These are phyloP conservation scores for Oenanthe oenanthe DNA, from an alignment of 2,113 vertebrate species.

Conservation along the genomic window DNA sequence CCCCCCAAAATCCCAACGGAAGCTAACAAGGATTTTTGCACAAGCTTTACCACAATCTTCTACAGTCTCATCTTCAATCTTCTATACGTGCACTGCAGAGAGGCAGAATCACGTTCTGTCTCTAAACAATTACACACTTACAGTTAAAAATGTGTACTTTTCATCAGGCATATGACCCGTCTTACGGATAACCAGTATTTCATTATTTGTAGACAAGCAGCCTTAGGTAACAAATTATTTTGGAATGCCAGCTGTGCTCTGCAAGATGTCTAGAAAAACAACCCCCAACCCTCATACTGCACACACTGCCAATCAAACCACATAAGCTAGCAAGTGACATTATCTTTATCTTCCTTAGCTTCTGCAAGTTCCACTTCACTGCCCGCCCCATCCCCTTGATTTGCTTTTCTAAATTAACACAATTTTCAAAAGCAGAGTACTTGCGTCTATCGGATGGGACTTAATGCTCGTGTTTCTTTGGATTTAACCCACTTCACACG, in stretches of 20 bases:
- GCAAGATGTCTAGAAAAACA: neutral
- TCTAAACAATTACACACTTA: neutral
- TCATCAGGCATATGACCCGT: neutral
- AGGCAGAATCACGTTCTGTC: neutral
- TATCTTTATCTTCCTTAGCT: neutral
- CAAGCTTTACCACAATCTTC: neutral
- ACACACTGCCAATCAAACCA: neutral
- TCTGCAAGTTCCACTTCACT: neutral
- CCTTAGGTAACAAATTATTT: neutral
- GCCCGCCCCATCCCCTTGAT: neutral
- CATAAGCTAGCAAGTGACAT: neutral
- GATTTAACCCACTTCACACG: neutral
- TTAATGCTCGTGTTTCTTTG: neutral
- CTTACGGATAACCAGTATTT: neutral
- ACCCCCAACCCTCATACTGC: neutral
- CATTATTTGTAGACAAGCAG: neutral
- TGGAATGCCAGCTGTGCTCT: neutral
- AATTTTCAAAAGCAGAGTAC: neutral
- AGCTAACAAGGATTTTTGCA: neutral
- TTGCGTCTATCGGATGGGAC: neutral
- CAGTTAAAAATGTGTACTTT: neutral
- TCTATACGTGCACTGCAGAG: neutral
- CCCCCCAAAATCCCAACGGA: neutral
- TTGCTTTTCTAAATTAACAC: neutral
- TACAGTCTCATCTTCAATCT: neutral